Evolutionary conservation across 2,888 invertebrate genomes (phyloP).

Genomic region (Agriotes lineatus): DNA sequence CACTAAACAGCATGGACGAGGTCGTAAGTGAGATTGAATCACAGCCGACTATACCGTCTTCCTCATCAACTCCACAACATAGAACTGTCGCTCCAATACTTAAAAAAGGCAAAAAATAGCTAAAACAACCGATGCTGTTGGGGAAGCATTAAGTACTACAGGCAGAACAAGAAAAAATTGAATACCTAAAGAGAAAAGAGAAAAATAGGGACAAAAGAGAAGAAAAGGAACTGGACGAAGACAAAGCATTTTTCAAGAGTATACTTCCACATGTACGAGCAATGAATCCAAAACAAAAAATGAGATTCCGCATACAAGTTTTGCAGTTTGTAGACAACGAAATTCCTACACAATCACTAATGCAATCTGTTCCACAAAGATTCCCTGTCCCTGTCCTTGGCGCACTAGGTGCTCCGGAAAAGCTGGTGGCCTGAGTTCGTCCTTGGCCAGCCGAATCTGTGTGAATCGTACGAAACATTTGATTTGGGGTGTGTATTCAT

Average conservation of each 20-base stretch:
- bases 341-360: constrained; percentile 9
- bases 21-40: neutral
- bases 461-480: too few relatives aligned
- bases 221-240: neutral
- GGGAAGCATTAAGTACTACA: neutral
- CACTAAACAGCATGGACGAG: neutral
- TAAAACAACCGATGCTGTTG: neutral
- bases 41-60: neutral
- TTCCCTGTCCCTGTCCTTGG: too few relatives aligned
- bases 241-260: neutral
- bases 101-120: neutral
- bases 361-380: too few relatives aligned
- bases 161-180: neutral
- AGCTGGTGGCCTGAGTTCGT: too few relatives aligned
- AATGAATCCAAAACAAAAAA: constrained; percentile 18
- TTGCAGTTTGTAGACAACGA: constrained; percentile 5
- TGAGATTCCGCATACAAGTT: constrained; percentile 10
- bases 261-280: neutral
- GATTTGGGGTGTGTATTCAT: too few relatives aligned
- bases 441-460: too few relatives aligned
- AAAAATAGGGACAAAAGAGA: neutral
- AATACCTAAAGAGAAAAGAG: neutral
- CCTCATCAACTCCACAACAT: neutral
- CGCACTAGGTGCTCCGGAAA: too few relatives aligned
- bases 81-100: neutral